Evolutionary conservation across 1,140 invertebrate species (phyloP), one percentile per base, ranked within the genome.

Genomic region (Pissodes strobi): DNA sequence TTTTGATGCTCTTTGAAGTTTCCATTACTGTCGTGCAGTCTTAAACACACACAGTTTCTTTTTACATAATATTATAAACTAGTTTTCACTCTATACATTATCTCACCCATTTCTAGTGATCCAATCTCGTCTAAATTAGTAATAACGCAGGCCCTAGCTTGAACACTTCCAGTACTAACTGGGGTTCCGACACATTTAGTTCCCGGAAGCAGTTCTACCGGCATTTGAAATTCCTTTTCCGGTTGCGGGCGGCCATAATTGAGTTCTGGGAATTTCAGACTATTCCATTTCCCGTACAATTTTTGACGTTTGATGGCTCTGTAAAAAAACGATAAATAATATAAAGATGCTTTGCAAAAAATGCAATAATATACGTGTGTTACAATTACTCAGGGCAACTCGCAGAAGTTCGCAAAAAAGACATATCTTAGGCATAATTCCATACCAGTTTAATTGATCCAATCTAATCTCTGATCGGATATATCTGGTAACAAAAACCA

Each of bases 121-220:
- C 68, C 60, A 5, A 75, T 72, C 57, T 83, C 76, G 45, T 75
- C 68, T 8, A 87, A 62, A 49, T 79, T 77, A 6, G 78, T 80
- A 17, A 90, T 85, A 17, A 94, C 89, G 71, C 89, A 87, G 0
- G 87, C 91, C 59, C 83, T 81, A 1, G 84, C 89, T 27, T 83
- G 79, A 0, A 88, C 83, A 15, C 81, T 79, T 15, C 91, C 91
- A 10, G 82, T 78, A 71, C 83, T 90, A 0, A 92, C 90, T 1
- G 90, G 85, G 4, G 89, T 89, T 15, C 88, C 91, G 72, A 74
- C 66, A 23, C 88, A 66, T 39, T 72, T 76, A 6, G 72, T 76
- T 58, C 71, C 22, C 59, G 70, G 9, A 15, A 48, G 9, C 4
- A 55, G 15, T 5, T 59, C 51, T 0, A 45, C 41, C 1, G 8